Base-by-base conservation (phyloP, 1,140 invertebrate species). In the Drosophila kepulauana region DNA sequence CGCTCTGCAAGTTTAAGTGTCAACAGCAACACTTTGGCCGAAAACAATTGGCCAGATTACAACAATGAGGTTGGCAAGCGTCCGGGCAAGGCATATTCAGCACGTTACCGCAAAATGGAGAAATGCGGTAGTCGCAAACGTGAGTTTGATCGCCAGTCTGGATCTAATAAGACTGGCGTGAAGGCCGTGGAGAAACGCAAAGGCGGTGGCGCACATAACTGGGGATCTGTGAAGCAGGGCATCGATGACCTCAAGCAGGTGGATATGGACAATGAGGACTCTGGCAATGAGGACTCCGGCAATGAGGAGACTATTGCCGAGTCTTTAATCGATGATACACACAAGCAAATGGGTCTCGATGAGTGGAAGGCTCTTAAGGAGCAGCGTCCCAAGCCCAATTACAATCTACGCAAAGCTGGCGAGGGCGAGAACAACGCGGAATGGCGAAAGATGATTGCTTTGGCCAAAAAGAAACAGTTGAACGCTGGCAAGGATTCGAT, bases 221-320 rank as follows among this genome's bases (percentile, higher is more conserved):
- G 98, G 98, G 98, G 98, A 79, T 97, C 96, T 65, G 95, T 97
- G 78, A 97, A 97, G 93, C 97, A 98, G 93, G 97, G 98, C 81
- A 95, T 98, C 82, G 97, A 97, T 93, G 94, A 94, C 61, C 74
- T 93, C 58, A 94, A 94, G 81, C 92, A 93, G 3, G 93, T 92
- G 13, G 78, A 15, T 57, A 48, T 49, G 93, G 79, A 86, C 13
- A 93, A 93, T 57, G 85, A 93, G 51, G 91, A 92, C 58, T 91
- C 88, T 5, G 94, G 94, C 57, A 91, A 92, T 63, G 93, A 94
- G n/a, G 20, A 92, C 58, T 91, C 88, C 5, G 94, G 94, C 57
- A 91, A 92, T 63, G 93, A 94, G n/a, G 20, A 92, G 88, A 15
- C 94, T 94, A 63, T 48, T 16, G 7, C 41, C 15, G 89, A 81